A percentile compares a stretch with the other conserved stretches of the same genome.
Evolutionary conservation across 2,113 vertebrate genomes (phyloP).

Genomic region (Labeo catla): DNA sequence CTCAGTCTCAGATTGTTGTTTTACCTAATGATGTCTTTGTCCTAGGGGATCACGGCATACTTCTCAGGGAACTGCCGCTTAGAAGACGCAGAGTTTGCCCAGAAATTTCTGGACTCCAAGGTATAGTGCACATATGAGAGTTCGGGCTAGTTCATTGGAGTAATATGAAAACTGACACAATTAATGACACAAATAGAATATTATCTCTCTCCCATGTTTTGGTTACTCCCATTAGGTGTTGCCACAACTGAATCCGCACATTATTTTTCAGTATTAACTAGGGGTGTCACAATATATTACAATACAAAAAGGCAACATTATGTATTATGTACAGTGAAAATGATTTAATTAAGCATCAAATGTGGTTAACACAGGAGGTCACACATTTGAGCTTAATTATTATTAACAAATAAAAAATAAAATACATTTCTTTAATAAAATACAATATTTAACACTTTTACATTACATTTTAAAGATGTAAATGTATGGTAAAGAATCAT

Average conservation of each 20-base stretch:
- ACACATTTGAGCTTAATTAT: no score
- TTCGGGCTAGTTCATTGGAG: neutral
- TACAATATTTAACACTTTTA: no score
- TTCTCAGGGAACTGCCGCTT: slow-evolving; percentile 88
- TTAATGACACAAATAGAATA: neutral
- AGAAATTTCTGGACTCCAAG: slow-evolving; percentile 89
- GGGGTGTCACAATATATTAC: neutral
- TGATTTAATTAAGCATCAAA: no score
- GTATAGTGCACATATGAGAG: slow-evolving; percentile 61
- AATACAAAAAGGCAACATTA: neutral
- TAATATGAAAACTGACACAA: neutral
- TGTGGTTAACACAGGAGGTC: no score
- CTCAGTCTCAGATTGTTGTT: neutral
- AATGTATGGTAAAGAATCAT: no score
- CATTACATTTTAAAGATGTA: no score
- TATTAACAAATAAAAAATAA: no score
- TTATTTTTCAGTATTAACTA: neutral
- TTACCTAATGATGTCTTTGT: slow-evolving; percentile 17
- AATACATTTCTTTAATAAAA: no score
- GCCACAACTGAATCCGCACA: neutral
- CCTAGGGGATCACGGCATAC: slow-evolving; percentile 87
- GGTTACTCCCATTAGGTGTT: neutral
- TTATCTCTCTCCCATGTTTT: neutral
- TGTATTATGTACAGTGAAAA: no score
- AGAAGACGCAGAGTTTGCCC: slow-evolving; percentile 87